These are phyloP conservation scores for Chrysolina haemoptera DNA, from an alignment of 2,888 invertebrate genomes.

Conservation along the genomic window DNA sequence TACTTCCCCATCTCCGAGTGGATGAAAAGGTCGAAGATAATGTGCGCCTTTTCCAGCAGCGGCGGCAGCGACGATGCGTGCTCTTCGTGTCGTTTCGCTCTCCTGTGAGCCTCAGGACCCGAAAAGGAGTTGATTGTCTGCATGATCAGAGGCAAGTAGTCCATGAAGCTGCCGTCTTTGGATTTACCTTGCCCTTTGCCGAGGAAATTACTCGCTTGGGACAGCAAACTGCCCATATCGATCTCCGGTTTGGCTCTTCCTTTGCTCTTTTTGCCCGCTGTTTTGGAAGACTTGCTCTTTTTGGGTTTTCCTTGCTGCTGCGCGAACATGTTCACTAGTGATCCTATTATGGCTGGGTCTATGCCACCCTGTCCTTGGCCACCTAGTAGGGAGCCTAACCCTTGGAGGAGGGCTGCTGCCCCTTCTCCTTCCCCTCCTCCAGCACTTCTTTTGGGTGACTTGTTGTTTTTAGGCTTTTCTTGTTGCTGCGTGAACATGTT, in stretches of 20 bases:
- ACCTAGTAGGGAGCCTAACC: constrained; percentile 46
- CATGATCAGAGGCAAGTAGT: constrained; percentile 79
- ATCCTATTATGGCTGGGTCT: constrained; percentile 75
- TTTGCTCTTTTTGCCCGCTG: constrained; percentile 8
- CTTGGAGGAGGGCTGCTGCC: constrained; percentile 45
- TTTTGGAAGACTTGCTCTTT: neutral
- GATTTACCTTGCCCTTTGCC: constrained; percentile 29
- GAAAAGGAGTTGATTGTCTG: constrained; percentile 75
- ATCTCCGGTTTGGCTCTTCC: constrained; percentile 26
- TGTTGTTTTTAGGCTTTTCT: constrained; percentile 15
- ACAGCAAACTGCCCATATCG: constrained; percentile 46
- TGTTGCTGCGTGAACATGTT: constrained; percentile 69
- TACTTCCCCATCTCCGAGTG: constrained; percentile 85
- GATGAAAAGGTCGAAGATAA: constrained; percentile 85
- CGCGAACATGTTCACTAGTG: constrained; percentile 73
- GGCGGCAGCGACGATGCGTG: constrained; percentile 84
- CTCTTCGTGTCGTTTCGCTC: constrained; percentile 77
- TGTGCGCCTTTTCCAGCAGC: constrained; percentile 78
- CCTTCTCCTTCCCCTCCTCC: too few relatives aligned
- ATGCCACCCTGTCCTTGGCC: constrained; percentile 67
- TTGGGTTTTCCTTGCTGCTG: constrained; percentile 29
- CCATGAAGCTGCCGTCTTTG: constrained; percentile 62
- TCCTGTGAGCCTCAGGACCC: constrained; percentile 75
- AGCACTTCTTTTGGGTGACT: neutral
- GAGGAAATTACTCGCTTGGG: constrained; percentile 49